Base-by-base conservation (phyloP, 2,888 invertebrate genomes). In the Rhopalosiphum nymphaeae region DNA sequence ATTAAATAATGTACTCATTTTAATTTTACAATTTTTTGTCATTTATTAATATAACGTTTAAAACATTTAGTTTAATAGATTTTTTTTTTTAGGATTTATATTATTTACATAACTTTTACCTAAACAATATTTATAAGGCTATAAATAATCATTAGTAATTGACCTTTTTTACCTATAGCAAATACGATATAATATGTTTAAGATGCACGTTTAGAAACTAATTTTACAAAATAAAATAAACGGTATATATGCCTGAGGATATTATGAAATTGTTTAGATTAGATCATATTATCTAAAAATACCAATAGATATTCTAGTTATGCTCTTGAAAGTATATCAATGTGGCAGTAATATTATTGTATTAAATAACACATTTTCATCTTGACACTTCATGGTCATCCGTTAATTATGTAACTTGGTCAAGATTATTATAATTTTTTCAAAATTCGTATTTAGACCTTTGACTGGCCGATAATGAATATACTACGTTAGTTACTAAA, bases 391-490 rank as follows among this genome's bases (percentile, higher is more conserved):
- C 42, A 78, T 53, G 53, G 91, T 42, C 49, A 91, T 78, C 91
- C 91, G 84, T 91, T 78, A 91, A 91, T 90, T 90, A 61, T 46
- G 11, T 9, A 46, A 90, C n/a, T 67, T 29, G 11, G 21, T 46
- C 44, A 46, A 29, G 7, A 26, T 13, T 21, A 42, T 25, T 56
- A 13, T 56, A 11, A 56, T 16, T 84, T 91, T 46, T 42, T 53
- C 13, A 44, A 84, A 84, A 56, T 42, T 84, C 29, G 42, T 42
- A 46, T n/a, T 67, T 25, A 21, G n/a, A 10, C 3, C 25, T 25
- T 26, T n/a, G 46, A 29, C 36, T 86, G 26, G 49, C 53, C 53
- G 53, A 29, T 53, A 53, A 53, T 26, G 36, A 53, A 78, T 84
- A 78, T 91, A 91, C 78, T 78, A 36, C 44, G 29, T 56, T 56